Evolutionary conservation across 2,888 invertebrate species (phyloP).

Genomic region (Mythimna vitellina): DNA sequence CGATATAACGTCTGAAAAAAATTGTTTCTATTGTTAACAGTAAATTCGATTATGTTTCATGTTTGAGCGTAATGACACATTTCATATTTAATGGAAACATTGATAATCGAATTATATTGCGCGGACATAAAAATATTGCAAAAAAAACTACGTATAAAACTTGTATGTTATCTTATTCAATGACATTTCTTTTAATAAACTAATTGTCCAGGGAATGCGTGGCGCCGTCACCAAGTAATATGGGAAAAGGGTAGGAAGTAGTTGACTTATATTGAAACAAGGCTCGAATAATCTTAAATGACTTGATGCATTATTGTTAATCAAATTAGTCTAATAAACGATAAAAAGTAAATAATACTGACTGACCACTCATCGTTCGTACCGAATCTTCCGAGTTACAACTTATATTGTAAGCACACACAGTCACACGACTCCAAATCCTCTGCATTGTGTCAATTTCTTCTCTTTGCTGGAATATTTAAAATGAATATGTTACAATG

Average conservation of each 20-base stretch:
- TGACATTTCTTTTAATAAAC: not conserved
- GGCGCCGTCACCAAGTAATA: not conserved
- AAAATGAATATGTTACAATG: not conserved
- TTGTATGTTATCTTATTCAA: conserved; percentile 4
- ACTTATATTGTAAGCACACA: conserved; percentile 81
- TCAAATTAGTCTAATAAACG: not conserved
- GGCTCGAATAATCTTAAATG: not conserved
- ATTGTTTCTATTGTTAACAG: conserved; percentile 45
- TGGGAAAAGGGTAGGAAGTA: not conserved
- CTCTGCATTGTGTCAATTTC: conserved; percentile 88
- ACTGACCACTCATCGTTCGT: conserved; percentile 85
- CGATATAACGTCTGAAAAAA: conserved; percentile 81
- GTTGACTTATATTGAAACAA: not conserved
- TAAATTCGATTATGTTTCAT: conserved; percentile 32
- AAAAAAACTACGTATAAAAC: not conserved
- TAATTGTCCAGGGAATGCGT: not conserved
- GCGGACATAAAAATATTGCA: not conserved
- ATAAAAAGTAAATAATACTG: conserved; percentile 53
- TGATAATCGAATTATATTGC: not conserved
- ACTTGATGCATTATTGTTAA: not conserved
- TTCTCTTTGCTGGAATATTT: conserved; percentile 82
- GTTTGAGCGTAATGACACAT: conserved; percentile 1
- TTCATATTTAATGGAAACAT: conserved; percentile 5
- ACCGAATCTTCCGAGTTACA: conserved; percentile 80
- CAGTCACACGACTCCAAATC: conserved; percentile 86